A percentile compares a stretch with the other conserved stretches of the same genome.
These are phyloP conservation scores for Darevskia nairensis DNA, from an alignment of 2,797 vertebrate genomes.

Conservation along the genomic window DNA sequence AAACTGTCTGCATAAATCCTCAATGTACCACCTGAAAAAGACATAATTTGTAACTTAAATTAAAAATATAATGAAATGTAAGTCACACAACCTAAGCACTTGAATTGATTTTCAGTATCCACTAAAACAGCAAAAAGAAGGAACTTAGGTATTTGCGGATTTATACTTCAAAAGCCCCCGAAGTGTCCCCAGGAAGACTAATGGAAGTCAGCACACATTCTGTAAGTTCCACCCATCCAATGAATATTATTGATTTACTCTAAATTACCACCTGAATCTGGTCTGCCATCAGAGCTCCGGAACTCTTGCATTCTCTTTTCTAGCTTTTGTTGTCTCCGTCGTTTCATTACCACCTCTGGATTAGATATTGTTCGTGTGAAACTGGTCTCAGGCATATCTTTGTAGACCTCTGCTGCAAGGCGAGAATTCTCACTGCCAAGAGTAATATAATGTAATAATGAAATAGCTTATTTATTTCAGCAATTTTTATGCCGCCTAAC, in stretches of 20 bases:
- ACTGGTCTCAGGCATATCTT: constrained; percentile 99
- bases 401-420: constrained; percentile 96
- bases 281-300: constrained; percentile 93
- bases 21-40: constrained; percentile 89
- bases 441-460: constrained; percentile 28
- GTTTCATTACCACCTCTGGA: constrained; percentile 98
- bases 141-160: not conserved
- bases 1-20: constrained; percentile 97
- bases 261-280: constrained; percentile 87
- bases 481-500: not conserved
- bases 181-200: not conserved
- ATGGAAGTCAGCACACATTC: not conserved
- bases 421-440: constrained; percentile 89
- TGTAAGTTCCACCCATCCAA: not conserved
- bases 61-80: not conserved
- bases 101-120: not conserved
- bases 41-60: constrained; percentile 22
- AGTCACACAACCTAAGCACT: not conserved
- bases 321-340: constrained; percentile 93
- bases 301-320: constrained; percentile 98
- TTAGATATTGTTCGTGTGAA: constrained; percentile 99
- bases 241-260: not conserved
- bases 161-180: not conserved
- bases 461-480: not conserved
- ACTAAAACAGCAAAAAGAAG: not conserved